These are phyloP conservation scores for Crocuta crocuta DNA, from an alignment of 2,113 vertebrate genomes.

Conservation along the genomic window DNA sequence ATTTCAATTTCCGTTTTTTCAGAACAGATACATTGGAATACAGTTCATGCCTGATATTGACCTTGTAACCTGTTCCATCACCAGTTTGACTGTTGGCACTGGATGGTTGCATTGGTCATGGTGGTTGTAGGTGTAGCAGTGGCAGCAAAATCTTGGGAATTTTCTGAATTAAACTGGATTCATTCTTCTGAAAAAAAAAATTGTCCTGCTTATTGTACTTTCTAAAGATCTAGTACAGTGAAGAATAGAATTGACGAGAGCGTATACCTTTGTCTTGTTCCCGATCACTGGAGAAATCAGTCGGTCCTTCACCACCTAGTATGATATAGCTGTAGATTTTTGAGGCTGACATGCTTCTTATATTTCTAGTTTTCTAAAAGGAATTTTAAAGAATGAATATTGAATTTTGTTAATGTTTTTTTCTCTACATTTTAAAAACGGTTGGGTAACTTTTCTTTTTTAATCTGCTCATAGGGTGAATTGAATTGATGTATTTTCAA, in stretches of 20 bases:
- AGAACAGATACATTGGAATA: neutral
- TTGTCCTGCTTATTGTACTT: neutral
- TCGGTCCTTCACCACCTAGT: neutral
- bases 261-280: neutral
- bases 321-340: neutral
- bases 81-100: neutral
- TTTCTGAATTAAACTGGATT: neutral
- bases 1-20: conserved; percentile 10
- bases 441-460: neutral
- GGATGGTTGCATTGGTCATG: neutral
- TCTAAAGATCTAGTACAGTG: neutral
- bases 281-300: neutral
- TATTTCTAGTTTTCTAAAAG: neutral
- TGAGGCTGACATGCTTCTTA: neutral
- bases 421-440: neutral
- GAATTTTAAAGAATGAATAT: neutral
- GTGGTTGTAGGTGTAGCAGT: neutral
- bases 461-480: neutral
- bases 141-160: neutral
- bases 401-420: neutral
- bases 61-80: neutral
- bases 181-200: neutral
- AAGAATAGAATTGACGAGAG: neutral
- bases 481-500: neutral
- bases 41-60: neutral